These are phyloP conservation scores for Myzus persicae DNA, from an alignment of 1,140 invertebrate species.

Conservation along the genomic window DNA sequence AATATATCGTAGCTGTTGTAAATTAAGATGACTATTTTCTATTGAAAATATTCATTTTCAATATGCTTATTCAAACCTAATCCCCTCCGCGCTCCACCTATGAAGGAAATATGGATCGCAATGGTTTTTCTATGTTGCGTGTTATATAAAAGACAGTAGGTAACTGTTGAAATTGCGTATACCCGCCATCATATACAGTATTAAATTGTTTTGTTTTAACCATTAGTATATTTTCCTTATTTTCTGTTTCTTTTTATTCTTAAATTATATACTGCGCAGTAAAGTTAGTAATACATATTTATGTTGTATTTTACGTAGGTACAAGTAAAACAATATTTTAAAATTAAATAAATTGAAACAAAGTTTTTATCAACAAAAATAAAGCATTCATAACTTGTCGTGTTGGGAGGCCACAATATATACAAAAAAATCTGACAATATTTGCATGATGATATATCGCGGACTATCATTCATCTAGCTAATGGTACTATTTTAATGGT, in stretches of 20 bases:
- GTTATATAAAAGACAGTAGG: background rate
- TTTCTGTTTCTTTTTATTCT: background rate
- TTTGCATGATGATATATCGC: background rate
- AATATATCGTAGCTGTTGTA: background rate
- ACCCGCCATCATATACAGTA: background rate
- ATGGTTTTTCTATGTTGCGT: background rate
- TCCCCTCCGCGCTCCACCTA: fast-evolving
- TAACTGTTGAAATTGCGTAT: background rate
- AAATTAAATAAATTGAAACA: slow-evolving; percentile 6
- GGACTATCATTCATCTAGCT: slow-evolving; percentile 1
- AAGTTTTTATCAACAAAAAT: background rate
- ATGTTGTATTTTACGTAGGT: background rate
- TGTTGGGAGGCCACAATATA: background rate
- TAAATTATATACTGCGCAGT: background rate
- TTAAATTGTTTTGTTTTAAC: slow-evolving; percentile 9
- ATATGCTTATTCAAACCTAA: background rate
- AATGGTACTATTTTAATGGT: background rate
- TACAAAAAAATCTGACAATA: background rate
- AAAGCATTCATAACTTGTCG: background rate
- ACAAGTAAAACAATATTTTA: background rate
- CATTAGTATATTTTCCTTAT: background rate
- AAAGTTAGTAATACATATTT: background rate
- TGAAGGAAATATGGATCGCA: background rate
- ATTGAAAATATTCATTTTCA: background rate
- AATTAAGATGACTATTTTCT: background rate